These are phyloP conservation scores for Salmo trutta DNA, from an alignment of 2,797 vertebrate genomes.

Conservation along the genomic window DNA sequence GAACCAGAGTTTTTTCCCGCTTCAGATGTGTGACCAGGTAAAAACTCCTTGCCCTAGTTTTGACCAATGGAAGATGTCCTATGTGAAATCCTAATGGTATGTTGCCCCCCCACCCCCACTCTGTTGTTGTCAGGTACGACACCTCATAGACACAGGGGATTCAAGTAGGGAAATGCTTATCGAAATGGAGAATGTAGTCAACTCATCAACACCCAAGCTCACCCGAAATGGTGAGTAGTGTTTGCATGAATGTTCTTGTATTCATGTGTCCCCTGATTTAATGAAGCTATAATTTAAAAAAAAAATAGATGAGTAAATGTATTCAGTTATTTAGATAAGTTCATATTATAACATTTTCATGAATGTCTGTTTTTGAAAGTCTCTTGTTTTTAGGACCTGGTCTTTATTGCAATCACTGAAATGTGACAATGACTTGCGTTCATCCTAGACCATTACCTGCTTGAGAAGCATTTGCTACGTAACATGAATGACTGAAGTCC, in stretches of 20 bases:
- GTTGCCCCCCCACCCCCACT: background rate
- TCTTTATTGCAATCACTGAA: constrained; percentile 20
- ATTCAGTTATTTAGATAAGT: background rate
- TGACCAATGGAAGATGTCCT: background rate
- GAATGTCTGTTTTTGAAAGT: no score
- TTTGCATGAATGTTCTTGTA: background rate
- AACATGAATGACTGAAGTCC: constrained; percentile 51
- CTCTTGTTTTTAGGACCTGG: no score
- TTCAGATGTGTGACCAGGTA: background rate
- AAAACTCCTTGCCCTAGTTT: no score
- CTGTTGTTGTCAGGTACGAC: constrained; percentile 79
- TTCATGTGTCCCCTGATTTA: no score
- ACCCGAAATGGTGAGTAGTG: constrained; percentile 83
- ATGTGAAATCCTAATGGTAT: background rate
- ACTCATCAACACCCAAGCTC: constrained; percentile 87
- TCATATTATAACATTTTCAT: no score
- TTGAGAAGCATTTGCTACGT: constrained; percentile 80
- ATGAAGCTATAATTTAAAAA: no score
- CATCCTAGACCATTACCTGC: constrained; percentile 72
- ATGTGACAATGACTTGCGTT: constrained; percentile 66
- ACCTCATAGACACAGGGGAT: constrained; percentile 90
- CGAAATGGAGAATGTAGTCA: constrained; percentile 89
- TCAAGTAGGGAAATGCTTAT: constrained; percentile 81
- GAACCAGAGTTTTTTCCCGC: background rate
- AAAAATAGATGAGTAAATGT: background rate